phyloP scores from a whole-genome alignment of 2,888 invertebrate species.

The Drosophila acutilabella region DNA sequence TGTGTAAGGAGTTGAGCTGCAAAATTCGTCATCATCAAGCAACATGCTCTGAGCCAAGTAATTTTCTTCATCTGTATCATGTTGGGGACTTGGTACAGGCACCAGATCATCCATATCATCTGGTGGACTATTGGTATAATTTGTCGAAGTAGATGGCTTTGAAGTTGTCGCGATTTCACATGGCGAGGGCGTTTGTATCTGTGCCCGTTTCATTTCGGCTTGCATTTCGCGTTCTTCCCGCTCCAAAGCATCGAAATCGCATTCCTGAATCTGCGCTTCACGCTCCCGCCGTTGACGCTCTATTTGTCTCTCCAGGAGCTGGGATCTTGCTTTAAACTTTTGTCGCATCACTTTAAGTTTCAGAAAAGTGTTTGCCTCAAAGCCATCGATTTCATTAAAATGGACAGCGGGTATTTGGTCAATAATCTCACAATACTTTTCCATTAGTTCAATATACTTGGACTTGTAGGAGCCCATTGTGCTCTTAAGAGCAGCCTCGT shows the following conservation, averaged over 20 bases:
- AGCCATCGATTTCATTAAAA: constrained; percentile 88
- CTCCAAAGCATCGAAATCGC: constrained; percentile 71
- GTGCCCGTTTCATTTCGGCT: constrained; percentile 45
- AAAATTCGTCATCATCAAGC: constrained; percentile 56
- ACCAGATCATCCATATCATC: constrained; percentile 64
- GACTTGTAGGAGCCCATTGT: constrained; percentile 84
- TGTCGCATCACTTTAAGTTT: constrained; percentile 87
- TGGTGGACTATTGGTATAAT: constrained; percentile 35
- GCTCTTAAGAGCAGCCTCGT: constrained; percentile 60
- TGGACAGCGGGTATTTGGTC: constrained; percentile 88
- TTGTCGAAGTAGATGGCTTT: constrained; percentile 12
- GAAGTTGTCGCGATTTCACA: constrained; percentile 1
- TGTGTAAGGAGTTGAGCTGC: constrained; percentile 25
- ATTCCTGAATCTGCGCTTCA: constrained; percentile 20
- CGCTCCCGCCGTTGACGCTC: constrained; percentile 67
- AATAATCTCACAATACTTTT: constrained; percentile 88
- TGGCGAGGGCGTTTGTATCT: constrained; percentile 4
- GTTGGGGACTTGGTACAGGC: constrained; percentile 5
- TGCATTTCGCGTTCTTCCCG: constrained; percentile 75
- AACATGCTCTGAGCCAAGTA: constrained; percentile 71
- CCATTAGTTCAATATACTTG: constrained; percentile 87
- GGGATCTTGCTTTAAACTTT: constrained; percentile 87
- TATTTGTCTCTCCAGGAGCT: constrained; percentile 83
- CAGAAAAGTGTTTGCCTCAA: constrained; percentile 86
- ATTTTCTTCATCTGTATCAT: constrained; percentile 48